Base-by-base conservation (phyloP, 2,113 vertebrate species). In the Rana temporaria region DNA sequence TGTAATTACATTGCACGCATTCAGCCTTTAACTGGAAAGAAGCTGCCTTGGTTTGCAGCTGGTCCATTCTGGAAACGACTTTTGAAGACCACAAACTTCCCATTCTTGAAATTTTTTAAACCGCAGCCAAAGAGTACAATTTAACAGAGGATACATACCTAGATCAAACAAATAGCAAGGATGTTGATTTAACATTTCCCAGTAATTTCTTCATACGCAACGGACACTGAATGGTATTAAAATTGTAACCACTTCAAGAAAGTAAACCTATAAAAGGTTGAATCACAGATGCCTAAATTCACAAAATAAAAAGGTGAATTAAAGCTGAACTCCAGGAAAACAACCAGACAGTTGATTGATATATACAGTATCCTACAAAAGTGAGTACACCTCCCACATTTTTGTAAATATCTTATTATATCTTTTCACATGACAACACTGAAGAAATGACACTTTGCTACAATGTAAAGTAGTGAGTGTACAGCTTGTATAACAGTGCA, bases 111-210 rank as follows among this genome's bases (percentile, higher is more conserved):
- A 60, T 30, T 67, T 52, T 66, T 66, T 15, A 55, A 83, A 76
- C 64, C 64, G 24, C 17, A 52, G 71, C 72, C 71, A 83, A 76
- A 60, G 48, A 19, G 64, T 42, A 83, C 63, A 83, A 59, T 53
- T 68, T 83, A 60, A 59, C 72, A 83, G 63, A 76, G 71, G 53
- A 75, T 34, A 16, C 53, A 67, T 48, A 60, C 20, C 34, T 32
- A 83, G 72, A 83, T 83, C 71, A 83, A 83, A 75, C 60, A 65
- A 30, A 76, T 32, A 67, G 22, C 20, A 53, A 83, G 71, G 72
- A 83, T 83, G 81, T 83, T 83, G 52, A 76, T 83, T 76, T 68
- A 83, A 83, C 81, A 83, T 83, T 83, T 83, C 62, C 64, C 53
- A 74, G 71, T 64, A 82, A 72, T 53, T 55, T 52, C 66, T 80